Evolutionary conservation across 1,140 invertebrate genomes (phyloP), one percentile per base, ranked within the genome.

Genomic region (Rhizoglyphus robini): DNA sequence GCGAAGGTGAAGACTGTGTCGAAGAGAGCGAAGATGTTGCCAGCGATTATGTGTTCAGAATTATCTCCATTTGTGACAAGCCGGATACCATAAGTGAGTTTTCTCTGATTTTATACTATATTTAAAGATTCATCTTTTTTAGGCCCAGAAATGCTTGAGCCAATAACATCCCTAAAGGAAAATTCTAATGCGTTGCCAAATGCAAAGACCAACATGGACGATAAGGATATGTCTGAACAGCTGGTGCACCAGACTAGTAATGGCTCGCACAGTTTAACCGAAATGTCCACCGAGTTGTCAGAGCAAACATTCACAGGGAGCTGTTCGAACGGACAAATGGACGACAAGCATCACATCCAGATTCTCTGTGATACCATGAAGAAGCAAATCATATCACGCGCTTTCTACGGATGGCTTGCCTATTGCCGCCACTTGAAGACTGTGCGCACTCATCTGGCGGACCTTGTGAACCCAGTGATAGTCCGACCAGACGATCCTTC

Each of bases 391-490:
- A 88, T 96, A 67, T 93, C 90, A 0, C 78, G 92, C 68, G 93
- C 93, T 48, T 96, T 96, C 76, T 95, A 96, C 75, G 92, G 92
- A 62, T 96, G 90, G 92, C 77, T 95, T 49, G 89, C 91, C 8
- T 91, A 96, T 74, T 93, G 90, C 74, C 78, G 91, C 15, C 91
- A 96, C 74, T 76, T 96, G 69, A 86, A 87, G 63, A 96, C 90
- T 0, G 89, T 96, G 0, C 77, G 91, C 38, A 93, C 87, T 0
- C 92, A 96, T 77, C 79, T 96, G 30, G 87, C 88, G 36, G 89
- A 88, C n/a, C 77, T 95, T 11, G 89, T 96, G 0, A 82, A 87
- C 73, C 63, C 70, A 29, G 68, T 62, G 2, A 73, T 75, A n/a
- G 66, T 76, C 5, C 70, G 68, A 18, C 54, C 69, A 15, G 70